Conservation (phyloP, 64 coral and sea anemone species). For the Orbicella faveolata region DNA sequence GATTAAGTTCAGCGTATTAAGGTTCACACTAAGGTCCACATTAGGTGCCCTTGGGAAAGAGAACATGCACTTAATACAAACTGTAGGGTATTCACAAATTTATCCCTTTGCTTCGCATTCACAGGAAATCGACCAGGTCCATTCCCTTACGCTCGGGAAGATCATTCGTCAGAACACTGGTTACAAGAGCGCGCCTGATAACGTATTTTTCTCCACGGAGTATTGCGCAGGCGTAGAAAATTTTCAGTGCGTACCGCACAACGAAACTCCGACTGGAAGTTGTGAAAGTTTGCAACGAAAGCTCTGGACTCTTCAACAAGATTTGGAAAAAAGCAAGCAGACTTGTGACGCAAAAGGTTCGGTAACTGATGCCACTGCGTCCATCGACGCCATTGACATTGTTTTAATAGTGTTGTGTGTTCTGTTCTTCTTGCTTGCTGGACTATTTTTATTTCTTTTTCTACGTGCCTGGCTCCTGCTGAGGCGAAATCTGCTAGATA, state of each 20-base stretch:
- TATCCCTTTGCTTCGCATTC: background rate
- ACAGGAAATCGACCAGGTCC: constrained; percentile 74
- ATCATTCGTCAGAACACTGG: constrained; percentile 77
- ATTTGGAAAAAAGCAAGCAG: constrained; percentile 1
- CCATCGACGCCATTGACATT: background rate
- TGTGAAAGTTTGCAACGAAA: background rate
- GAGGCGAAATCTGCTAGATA: background rate
- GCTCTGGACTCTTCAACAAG: background rate
- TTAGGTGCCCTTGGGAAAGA: no score
- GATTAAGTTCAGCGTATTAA: no score
- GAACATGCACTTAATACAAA: no score
- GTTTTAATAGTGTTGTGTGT: background rate
- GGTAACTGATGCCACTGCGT: background rate
- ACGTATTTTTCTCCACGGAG: constrained; percentile 69
- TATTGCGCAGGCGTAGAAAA: constrained; percentile 63
- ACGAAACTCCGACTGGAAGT: background rate
- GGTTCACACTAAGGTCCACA: no score
- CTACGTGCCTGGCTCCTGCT: background rate
- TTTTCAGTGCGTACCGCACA: constrained; percentile 59
- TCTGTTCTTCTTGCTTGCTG: background rate
- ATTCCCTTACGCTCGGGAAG: constrained; percentile 68
- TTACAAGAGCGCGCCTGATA: constrained; percentile 63
- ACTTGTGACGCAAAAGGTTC: background rate
- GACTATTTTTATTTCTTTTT: background rate
- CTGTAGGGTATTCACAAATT: no score